Percentiles rank a stretch among this genome's conserved stretches.
Conservation (phyloP, 2,888 invertebrate genomes). For the Byasa hedistus region DNA sequence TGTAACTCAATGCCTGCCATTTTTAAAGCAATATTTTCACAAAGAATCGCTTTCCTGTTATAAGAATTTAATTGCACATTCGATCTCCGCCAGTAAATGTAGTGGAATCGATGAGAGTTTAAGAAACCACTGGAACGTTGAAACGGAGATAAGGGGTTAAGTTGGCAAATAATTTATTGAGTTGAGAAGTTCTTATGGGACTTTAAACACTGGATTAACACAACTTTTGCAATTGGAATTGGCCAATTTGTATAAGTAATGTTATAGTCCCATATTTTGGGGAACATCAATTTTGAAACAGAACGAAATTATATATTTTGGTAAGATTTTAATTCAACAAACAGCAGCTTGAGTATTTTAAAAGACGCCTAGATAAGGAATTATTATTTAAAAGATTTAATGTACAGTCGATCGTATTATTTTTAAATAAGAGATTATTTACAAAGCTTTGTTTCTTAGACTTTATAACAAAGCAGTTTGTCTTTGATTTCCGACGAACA, state of each 20-base stretch:
- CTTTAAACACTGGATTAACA: slow-evolving; percentile 15
- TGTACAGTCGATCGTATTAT: no score
- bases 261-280: neutral
- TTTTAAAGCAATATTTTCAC: neutral
- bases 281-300: no score
- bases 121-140: slow-evolving; percentile 25
- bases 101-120: slow-evolving; percentile 26
- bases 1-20: no score
- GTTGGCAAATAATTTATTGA: slow-evolving; percentile 27
- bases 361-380: no score
- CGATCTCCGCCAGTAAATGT: slow-evolving; percentile 19
- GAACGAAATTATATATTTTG: no score
- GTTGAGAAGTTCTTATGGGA: slow-evolving; percentile 20
- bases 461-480: no score
- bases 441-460: no score
- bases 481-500: no score
- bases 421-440: no score
- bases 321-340: no score
- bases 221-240: slow-evolving; percentile 1
- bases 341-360: no score
- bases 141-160: slow-evolving; percentile 23
- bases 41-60: slow-evolving; percentile 1
- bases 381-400: no score
- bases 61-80: slow-evolving; percentile 21
- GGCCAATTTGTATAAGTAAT: neutral